Percentiles rank a stretch among this genome's conserved stretches.
These are phyloP conservation scores for Hippasteria phrygiana DNA, from an alignment of 53 echinoderm and acorn worm species.

Conservation along the genomic window DNA sequence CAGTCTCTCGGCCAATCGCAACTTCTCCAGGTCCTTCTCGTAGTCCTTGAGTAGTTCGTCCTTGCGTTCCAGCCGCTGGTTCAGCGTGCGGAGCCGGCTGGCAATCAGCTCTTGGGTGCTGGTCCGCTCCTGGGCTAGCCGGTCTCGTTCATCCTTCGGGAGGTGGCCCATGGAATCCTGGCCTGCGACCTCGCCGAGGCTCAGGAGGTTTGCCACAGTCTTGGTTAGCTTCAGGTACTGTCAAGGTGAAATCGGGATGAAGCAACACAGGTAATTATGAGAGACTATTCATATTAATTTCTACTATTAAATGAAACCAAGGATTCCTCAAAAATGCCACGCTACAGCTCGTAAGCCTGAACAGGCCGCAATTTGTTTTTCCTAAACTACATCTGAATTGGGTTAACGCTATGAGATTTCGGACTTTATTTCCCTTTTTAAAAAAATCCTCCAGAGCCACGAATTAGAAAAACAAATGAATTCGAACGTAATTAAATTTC, in stretches of 20 bases:
- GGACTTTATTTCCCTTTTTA: too few relatives aligned
- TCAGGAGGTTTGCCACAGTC: constrained; percentile 77
- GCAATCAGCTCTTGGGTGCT: constrained; percentile 81
- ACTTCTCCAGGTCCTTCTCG: constrained; percentile 96
- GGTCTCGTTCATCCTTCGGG: constrained; percentile 88
- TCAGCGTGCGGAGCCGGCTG: constrained; percentile 85
- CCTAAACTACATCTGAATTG: too few relatives aligned
- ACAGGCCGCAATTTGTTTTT: too few relatives aligned
- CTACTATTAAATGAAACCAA: too few relatives aligned
- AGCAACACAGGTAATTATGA: too few relatives aligned
- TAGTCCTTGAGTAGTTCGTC: constrained; percentile 91
- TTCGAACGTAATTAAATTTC: too few relatives aligned
- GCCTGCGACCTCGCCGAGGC: constrained; percentile 89
- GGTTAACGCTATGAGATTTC: too few relatives aligned
- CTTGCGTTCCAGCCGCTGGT: constrained; percentile 96
- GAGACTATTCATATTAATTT: too few relatives aligned
- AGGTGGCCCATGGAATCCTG: constrained; percentile 91
- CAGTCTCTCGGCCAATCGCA: constrained; percentile 90
- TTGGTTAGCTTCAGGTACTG: constrained; percentile 88
- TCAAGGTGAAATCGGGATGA: background rate
- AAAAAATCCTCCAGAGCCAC: too few relatives aligned
- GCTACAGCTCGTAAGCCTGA: too few relatives aligned
- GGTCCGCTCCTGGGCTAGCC: constrained; percentile 74
- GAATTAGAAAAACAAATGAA: too few relatives aligned
- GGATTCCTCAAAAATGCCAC: too few relatives aligned